Percentiles rank a stretch among this genome's conserved stretches.
phyloP scores from a whole-genome alignment of 2,888 invertebrate genomes.

The Eupithecia centaureata region DNA sequence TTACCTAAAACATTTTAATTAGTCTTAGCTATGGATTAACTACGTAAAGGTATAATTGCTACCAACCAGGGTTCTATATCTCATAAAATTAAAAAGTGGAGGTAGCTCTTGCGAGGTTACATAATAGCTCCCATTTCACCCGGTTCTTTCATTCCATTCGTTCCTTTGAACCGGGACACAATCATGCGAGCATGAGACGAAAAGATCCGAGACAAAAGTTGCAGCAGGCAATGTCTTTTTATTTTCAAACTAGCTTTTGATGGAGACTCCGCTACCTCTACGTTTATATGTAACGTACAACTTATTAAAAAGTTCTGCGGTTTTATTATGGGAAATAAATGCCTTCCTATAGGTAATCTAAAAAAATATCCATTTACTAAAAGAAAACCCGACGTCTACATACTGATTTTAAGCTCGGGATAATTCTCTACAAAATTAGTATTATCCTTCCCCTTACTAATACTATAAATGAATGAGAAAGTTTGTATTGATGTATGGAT shows the following conservation, averaged over 20 bases:
- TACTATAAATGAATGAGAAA: too few species aligned
- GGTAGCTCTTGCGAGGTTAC: background rate
- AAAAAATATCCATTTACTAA: too few species aligned
- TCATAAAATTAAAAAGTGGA: background rate
- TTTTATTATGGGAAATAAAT: background rate
- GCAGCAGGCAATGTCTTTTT: conserved; percentile 15
- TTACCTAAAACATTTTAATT: too few species aligned
- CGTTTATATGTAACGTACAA: background rate
- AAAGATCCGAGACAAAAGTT: conserved; percentile 25
- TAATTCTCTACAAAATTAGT: too few species aligned
- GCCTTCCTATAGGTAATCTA: too few species aligned
- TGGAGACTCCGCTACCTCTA: background rate
- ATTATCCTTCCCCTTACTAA: too few species aligned
- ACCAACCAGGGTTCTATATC: too few species aligned
- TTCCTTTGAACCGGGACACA: conserved; percentile 29
- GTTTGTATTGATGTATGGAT: too few species aligned
- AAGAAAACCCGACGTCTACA: too few species aligned
- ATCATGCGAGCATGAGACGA: conserved; percentile 27
- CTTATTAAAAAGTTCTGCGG: background rate
- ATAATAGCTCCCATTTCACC: conserved; percentile 14
- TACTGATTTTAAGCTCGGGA: too few species aligned
- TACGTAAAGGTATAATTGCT: too few species aligned
- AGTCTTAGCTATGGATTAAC: too few species aligned
- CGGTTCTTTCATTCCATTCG: conserved; percentile 26
- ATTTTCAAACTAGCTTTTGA: conserved; percentile 13